These are phyloP conservation scores for Linyphia triangularis DNA, from an alignment of 2,888 invertebrate genomes.

Conservation along the genomic window DNA sequence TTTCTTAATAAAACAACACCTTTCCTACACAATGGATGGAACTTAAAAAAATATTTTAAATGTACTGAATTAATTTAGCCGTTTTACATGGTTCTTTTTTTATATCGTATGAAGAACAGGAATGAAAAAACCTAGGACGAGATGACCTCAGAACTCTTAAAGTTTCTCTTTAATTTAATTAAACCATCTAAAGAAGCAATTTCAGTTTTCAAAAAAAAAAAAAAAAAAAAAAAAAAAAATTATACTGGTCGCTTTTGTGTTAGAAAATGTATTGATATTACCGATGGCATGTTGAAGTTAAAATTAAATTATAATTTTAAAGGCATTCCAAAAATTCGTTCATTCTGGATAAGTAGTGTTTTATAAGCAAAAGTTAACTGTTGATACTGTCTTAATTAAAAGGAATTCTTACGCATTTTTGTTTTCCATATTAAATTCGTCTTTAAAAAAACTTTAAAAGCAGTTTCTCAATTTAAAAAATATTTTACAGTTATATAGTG, in stretches of 20 bases:
- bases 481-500: too few relatives aligned
- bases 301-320: neutral
- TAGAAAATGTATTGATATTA: neutral
- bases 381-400: too few relatives aligned
- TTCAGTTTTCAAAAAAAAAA: too few relatives aligned
- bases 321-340: too few relatives aligned
- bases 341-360: too few relatives aligned
- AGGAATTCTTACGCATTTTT: too few relatives aligned
- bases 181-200: neutral
- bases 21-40: conserved; percentile 8
- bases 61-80: conserved; percentile 43
- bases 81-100: conserved; percentile 2
- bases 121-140: neutral
- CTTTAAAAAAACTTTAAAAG: too few relatives aligned
- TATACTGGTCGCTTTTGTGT: neutral
- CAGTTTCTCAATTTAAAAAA: too few relatives aligned
- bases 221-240: too few relatives aligned
- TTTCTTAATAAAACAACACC: conserved; percentile 51
- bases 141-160: neutral
- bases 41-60: conserved; percentile 5
- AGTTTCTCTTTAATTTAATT: conserved; percentile 23
- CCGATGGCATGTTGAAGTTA: neutral
- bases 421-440: too few relatives aligned
- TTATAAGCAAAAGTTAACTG: too few relatives aligned
- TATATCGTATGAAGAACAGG: neutral